Conservation (phyloP, 2,888 invertebrate species). For the Drosophila ezoana region DNA sequence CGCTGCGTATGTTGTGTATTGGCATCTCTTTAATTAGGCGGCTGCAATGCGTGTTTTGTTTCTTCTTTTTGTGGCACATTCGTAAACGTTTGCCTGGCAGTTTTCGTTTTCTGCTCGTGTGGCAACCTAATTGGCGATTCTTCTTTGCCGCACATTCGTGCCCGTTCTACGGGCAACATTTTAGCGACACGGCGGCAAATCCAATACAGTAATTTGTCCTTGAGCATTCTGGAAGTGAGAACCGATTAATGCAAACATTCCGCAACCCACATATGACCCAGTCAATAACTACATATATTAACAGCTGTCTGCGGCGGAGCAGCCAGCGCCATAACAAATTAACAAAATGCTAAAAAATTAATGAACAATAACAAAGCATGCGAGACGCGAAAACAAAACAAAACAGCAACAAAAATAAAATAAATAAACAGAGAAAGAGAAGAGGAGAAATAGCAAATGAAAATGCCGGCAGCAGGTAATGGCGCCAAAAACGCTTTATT, state of each 20-base stretch:
- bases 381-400: conserved; percentile 24
- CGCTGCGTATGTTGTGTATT: no score
- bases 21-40: no score
- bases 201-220: no score
- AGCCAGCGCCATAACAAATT: conserved; percentile 63
- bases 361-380: conserved; percentile 62
- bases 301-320: conserved; percentile 30
- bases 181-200: background rate
- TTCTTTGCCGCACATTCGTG: background rate
- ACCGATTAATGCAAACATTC: background rate
- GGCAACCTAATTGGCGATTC: background rate
- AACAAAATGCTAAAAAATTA: conserved; percentile 65
- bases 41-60: no score
- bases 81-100: background rate
- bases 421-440: background rate
- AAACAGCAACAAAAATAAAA: conserved; percentile 20
- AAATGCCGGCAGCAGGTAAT: conserved; percentile 43
- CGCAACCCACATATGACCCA: conserved; percentile 19
- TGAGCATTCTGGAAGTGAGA: background rate
- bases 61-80: background rate
- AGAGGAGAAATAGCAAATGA: conserved; percentile 13
- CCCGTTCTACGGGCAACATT: background rate
- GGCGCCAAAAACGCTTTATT: conserved; percentile 70
- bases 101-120: background rate
- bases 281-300: conserved; percentile 29